These are phyloP conservation scores for Acronicta alni DNA, from an alignment of 2,888 invertebrate genomes.

Conservation along the genomic window DNA sequence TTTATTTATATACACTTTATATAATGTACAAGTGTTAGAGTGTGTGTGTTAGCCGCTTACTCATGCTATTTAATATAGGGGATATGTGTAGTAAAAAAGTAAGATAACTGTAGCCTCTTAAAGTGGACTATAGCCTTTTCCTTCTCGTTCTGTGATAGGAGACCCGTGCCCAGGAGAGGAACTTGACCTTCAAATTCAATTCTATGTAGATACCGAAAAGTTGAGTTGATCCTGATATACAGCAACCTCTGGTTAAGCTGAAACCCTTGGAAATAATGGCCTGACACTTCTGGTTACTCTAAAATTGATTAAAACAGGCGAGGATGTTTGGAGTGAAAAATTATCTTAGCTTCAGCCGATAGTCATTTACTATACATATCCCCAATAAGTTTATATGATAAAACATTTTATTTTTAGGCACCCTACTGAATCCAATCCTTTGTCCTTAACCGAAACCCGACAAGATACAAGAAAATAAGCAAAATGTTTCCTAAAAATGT, in stretches of 20 bases:
- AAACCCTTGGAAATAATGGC: too few species aligned
- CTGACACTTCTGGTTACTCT: too few species aligned
- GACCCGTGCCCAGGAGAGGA: too few species aligned
- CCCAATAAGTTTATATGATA: constrained; percentile 20
- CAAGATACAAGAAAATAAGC: constrained; percentile 22
- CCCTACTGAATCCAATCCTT: constrained; percentile 29
- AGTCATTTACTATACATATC: constrained; percentile 36
- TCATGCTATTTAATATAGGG: constrained; percentile 35
- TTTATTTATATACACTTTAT: constrained; percentile 10
- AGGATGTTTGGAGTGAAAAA: background rate
- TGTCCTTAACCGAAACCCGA: constrained; percentile 16
- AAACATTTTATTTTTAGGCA: constrained; percentile 47
- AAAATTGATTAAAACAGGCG: background rate
- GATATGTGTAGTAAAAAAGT: constrained; percentile 20
- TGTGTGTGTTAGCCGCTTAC: constrained; percentile 53
- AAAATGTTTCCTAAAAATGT: constrained; percentile 18
- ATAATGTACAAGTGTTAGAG: constrained; percentile 47
- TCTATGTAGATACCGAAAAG: too few species aligned
- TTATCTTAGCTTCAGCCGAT: background rate
- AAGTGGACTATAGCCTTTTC: too few species aligned
- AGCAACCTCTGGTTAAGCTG: too few species aligned
- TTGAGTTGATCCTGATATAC: too few species aligned
- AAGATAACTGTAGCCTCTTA: too few species aligned
- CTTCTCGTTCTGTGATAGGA: too few species aligned
- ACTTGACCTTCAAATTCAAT: too few species aligned